Base-by-base conservation (phyloP, 35 echinoderm and acorn worm species). In the Patiria miniata region DNA sequence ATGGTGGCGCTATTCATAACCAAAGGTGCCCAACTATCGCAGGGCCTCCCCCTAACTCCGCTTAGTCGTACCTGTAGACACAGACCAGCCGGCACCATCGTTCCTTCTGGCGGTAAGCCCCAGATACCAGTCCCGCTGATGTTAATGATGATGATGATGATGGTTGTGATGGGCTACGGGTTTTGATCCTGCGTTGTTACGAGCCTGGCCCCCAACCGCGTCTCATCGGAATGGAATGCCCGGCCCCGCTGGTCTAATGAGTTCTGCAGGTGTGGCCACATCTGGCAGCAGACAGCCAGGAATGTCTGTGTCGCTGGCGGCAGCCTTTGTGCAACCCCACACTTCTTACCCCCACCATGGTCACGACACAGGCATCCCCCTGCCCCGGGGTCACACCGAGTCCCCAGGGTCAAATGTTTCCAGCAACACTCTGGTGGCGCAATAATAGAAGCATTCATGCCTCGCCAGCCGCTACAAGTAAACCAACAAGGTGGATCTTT, bases 251-350 rank as follows among this genome's bases (percentile, higher is more conserved):
- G 65, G 65, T 73, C 34, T 73, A 73, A 73, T 73, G 65, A 73
- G 65, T 73, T 30, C 9, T 30, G 65, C 65, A 73, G 65, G 65
- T 73, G 65, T 34, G 65, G 65, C 26, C 19, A 34, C 65, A 73
- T 73, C 22, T 73, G 65, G 65, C 1, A 34, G 19, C 26, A 73
- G 65, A 73, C 65, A 23, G 26, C n/a, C 2, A 4, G 65, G 65
- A 73, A 73, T 73, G 65, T 73, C 65, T 10, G 7, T 73, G 65
- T 73, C 65, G 23, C 65, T 73, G 65, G 23, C 65, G 65, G 65
- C 34, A n/a, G 65, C 65, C 42, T 73, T 73, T 73, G 65, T 30
- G 65, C 34, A 73, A 32, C 29, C 65, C 65, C 65, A 26, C 23
- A 47, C 42, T 12, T 47, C 42, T 12, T n/a, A 47, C 4, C 42